Evolutionary conservation across 2,888 invertebrate species (phyloP).

Genomic region (Ryuthela nishihirai): DNA sequence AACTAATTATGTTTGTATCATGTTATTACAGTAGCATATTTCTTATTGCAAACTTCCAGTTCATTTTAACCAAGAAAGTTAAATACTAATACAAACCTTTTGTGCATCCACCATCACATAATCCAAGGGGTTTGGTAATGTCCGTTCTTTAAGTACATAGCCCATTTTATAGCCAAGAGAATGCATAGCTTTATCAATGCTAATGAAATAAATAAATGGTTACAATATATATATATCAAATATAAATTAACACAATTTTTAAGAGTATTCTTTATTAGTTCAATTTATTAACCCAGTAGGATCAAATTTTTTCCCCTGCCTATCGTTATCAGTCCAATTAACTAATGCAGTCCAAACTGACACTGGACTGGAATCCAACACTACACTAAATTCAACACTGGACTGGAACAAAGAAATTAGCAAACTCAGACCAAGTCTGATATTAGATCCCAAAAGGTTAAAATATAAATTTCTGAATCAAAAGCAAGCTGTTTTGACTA

Average conservation of each 20-base stretch:
- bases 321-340: too few relatives aligned
- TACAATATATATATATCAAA: too few relatives aligned
- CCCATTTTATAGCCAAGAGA: conserved; percentile 50
- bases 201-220: conserved; percentile 41
- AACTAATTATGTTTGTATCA: too few relatives aligned
- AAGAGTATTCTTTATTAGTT: conserved; percentile 2
- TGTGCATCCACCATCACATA: conserved; percentile 50
- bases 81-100: conserved; percentile 44
- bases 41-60: background rate
- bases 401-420: too few relatives aligned
- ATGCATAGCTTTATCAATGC: conserved; percentile 53
- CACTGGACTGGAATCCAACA: too few relatives aligned
- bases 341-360: too few relatives aligned
- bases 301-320: background rate
- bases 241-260: background rate
- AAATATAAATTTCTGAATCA: too few relatives aligned
- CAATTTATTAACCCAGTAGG: background rate
- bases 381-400: too few relatives aligned
- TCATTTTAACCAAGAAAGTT: too few relatives aligned
- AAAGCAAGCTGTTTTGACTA: too few relatives aligned
- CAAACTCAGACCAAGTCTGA: too few relatives aligned
- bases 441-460: too few relatives aligned
- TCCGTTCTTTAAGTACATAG: conserved; percentile 49
- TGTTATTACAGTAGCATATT: background rate
- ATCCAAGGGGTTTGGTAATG: conserved; percentile 52